Percentiles rank a stretch among this genome's conserved stretches.
These are phyloP conservation scores for Remorina albescens DNA, from an alignment of 2,797 vertebrate species.

Conservation along the genomic window DNA sequence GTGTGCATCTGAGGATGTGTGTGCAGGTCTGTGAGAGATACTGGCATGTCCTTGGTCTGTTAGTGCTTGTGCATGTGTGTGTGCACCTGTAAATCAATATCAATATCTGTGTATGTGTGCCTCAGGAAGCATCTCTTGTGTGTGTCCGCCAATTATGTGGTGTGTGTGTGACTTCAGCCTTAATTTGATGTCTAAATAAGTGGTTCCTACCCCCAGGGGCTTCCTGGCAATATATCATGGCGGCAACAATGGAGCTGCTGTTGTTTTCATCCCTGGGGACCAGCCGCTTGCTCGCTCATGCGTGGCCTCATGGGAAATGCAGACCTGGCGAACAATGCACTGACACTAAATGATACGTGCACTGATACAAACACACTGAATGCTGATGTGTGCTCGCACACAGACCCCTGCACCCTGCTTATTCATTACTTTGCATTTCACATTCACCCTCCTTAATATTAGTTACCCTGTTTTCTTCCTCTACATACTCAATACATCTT, in stretches of 20 bases:
- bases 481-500: slow-evolving; percentile 1
- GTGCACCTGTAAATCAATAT: slow-evolving; percentile 35
- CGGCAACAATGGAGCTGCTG: slow-evolving; percentile 74
- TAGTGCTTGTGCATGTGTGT: not conserved
- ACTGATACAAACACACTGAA: slow-evolving; percentile 25
- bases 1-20: not conserved
- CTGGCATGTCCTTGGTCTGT: slow-evolving; percentile 7
- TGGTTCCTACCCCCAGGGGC: slow-evolving; percentile 73
- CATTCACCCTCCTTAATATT: slow-evolving; percentile 7
- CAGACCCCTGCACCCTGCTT: slow-evolving; percentile 40
- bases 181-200: slow-evolving; percentile 87
- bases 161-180: slow-evolving; percentile 63
- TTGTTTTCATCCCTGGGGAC: slow-evolving; percentile 70
- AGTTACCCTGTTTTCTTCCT: not conserved
- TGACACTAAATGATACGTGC: slow-evolving; percentile 60
- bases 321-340: slow-evolving; percentile 55
- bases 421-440: slow-evolving; percentile 45
- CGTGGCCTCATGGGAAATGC: slow-evolving; percentile 78
- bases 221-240: slow-evolving; percentile 77
- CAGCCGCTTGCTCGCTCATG: slow-evolving; percentile 70
- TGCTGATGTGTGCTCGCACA: slow-evolving; percentile 28
- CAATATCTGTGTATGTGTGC: slow-evolving; percentile 17
- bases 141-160: slow-evolving; percentile 41
- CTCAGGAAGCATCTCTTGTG: slow-evolving; percentile 30
- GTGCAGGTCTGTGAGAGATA: not conserved